phyloP scores from a whole-genome alignment of 2,888 invertebrate species.

The Sipha maydis region DNA sequence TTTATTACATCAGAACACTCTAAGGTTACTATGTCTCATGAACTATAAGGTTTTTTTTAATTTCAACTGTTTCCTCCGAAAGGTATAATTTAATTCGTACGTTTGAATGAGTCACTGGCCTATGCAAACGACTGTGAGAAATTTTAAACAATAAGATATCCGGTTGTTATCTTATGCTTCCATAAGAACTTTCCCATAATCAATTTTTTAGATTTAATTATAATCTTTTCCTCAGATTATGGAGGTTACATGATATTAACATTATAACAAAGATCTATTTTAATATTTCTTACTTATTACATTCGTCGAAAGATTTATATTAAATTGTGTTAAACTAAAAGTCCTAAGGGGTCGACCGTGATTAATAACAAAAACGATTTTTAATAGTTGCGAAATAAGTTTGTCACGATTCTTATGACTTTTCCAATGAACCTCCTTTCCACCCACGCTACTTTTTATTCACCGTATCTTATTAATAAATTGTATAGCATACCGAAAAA shows the following conservation, averaged over 20 bases:
- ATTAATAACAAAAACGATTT: constrained; percentile 56
- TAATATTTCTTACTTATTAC: constrained; percentile 6
- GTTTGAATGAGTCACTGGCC: constrained; percentile 43
- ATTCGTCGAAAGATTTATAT: constrained; percentile 36
- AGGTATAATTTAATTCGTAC: constrained; percentile 49
- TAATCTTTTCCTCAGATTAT: constrained; percentile 27
- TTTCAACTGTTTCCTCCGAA: constrained; percentile 44
- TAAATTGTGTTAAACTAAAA: constrained; percentile 35
- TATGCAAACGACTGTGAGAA: constrained; percentile 55
- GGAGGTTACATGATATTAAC: constrained; percentile 37
- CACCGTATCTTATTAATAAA: constrained; percentile 33
- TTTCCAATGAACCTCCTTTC: constrained; percentile 41
- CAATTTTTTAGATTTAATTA: constrained; percentile 52
- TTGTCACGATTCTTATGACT: constrained; percentile 59
- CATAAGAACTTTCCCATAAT: constrained; percentile 57
- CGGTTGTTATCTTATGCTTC: constrained; percentile 54
- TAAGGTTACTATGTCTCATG: constrained; percentile 16
- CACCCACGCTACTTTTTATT: constrained; percentile 46
- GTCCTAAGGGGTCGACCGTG: background rate
- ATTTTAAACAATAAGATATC: constrained; percentile 59
- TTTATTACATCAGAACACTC: constrained; percentile 41
- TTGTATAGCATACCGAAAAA: constrained; percentile 29
- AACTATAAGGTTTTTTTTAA: constrained; percentile 24
- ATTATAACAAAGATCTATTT: constrained; percentile 34
- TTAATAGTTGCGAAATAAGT: constrained; percentile 57